These are phyloP conservation scores for Ypsolopha scabrella DNA, from an alignment of 2,888 invertebrate species.

Conservation along the genomic window DNA sequence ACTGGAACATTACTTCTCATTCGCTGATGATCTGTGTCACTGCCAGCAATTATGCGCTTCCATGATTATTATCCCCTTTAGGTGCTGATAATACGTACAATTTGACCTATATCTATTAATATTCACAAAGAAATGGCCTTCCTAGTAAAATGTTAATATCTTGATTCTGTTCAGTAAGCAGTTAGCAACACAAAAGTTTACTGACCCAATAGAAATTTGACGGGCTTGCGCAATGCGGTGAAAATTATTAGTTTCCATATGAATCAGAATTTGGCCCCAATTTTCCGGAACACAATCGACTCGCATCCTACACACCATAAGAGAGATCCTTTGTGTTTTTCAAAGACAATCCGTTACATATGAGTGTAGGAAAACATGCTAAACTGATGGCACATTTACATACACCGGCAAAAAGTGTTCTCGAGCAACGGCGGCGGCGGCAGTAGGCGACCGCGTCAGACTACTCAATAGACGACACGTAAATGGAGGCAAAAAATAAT, in stretches of 20 bases:
- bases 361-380: constrained; percentile 21
- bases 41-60: constrained; percentile 48
- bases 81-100: constrained; percentile 25
- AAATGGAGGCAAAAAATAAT: constrained; percentile 50
- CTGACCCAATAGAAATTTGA: background rate
- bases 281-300: background rate
- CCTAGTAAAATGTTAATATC: background rate
- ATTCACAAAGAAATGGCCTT: background rate
- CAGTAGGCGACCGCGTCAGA: constrained; percentile 38
- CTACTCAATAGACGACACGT: constrained; percentile 44
- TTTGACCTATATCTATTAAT: constrained; percentile 20
- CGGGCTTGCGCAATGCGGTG: constrained; percentile 2
- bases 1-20: constrained; percentile 37
- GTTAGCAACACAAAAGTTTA: background rate
- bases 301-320: constrained; percentile 23
- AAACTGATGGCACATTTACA: constrained; percentile 18
- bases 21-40: constrained; percentile 50
- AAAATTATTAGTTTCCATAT: background rate
- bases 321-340: constrained; percentile 17
- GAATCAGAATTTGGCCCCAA: constrained; percentile 2
- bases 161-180: background rate
- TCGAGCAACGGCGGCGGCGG: constrained; percentile 19
- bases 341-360: constrained; percentile 25
- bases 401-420: constrained; percentile 19
- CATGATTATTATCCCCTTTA: constrained; percentile 37